Percentiles rank a stretch among this genome's conserved stretches.
phyloP scores from a whole-genome alignment of 1,140 invertebrate species.

The Drosophila yakuba region DNA sequence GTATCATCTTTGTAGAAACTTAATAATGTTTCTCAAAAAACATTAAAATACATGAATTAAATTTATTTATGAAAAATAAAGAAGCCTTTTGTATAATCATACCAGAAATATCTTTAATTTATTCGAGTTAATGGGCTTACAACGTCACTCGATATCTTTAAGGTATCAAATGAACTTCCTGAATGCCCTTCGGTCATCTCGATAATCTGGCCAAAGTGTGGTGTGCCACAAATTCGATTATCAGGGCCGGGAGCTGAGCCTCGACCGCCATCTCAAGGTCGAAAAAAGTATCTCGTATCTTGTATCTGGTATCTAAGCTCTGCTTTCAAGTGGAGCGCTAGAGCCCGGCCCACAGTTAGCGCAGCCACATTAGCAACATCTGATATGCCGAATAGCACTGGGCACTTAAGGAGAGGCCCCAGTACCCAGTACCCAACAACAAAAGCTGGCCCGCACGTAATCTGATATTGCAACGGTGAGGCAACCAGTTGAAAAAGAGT shows the following conservation, averaged over 20 bases:
- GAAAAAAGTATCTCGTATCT: constrained; percentile 36
- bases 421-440: constrained; percentile 23
- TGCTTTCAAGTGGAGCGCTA: constrained; percentile 56
- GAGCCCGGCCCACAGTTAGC: constrained; percentile 22
- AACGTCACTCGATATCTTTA: background rate
- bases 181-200: constrained; percentile 18
- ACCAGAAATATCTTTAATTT: too few species aligned
- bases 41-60: background rate
- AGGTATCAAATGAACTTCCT: constrained; percentile 27
- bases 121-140: background rate
- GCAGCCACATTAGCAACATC: constrained; percentile 53
- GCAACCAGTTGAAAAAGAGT: constrained; percentile 44
- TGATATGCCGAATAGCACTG: constrained; percentile 50
- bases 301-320: constrained; percentile 35
- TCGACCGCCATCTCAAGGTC: constrained; percentile 49
- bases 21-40: background rate
- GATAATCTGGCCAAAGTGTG: constrained; percentile 5
- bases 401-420: constrained; percentile 33
- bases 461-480: constrained; percentile 70
- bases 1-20: too few species aligned
- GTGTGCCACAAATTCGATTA: constrained; percentile 34
- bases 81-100: too few species aligned
- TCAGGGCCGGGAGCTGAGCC: constrained; percentile 19
- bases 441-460: constrained; percentile 69
- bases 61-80: too few species aligned